Evolutionary conservation across 2,113 vertebrate genomes (phyloP), one percentile per base, ranked within the genome.

Genomic region (Lutjanus erythropterus): DNA sequence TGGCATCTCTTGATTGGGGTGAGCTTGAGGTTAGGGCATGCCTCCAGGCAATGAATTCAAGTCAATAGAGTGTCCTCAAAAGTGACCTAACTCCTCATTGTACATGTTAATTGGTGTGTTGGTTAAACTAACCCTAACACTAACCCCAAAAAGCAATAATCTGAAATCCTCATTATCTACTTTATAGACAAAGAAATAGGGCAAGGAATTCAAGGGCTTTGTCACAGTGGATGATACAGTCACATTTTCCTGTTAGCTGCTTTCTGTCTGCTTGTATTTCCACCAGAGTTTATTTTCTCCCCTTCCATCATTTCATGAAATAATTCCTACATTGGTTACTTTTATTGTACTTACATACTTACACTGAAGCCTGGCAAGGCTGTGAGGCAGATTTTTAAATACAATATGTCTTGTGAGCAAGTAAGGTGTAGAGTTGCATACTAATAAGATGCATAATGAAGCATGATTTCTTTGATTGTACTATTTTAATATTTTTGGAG

Each of bases 401-500:
- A 42, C 44, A 42, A 27, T 35, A 66, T 55, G 4, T 44, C 39
- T 35, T 42, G 18, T 75, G 64, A 42, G 18, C 18, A 46, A 14
- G 27, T 50, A 5, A 65, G 25, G 14, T 49, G n/a, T 41, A 10
- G 50, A 55, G 21, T 59, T 56, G 44, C 61, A 79, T 62, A 39
- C 21, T 35, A 31, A 70, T 71, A 23, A 66, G 44, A 60, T 47
- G 31, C 14, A 55, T 60, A 60, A 46, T 66, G 31, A 77, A 27
- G 58, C 70, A 41, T 69, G 39, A 19, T 58, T 82, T 81, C 33
- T 56, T 37, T 73, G 42, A 64, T 49, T 74, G 68, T 25, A 46
- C 5, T 46, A 72, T 75, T 61, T 67, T 33, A 80, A 41, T 66
- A 50, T 47, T 71, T 49, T 69, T 59, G n/a, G 9, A 46, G 64